Percentiles rank a stretch among this genome's conserved stretches.
These are phyloP conservation scores for Trichonephila clavata DNA, from an alignment of 1,140 invertebrate species.

Conservation along the genomic window DNA sequence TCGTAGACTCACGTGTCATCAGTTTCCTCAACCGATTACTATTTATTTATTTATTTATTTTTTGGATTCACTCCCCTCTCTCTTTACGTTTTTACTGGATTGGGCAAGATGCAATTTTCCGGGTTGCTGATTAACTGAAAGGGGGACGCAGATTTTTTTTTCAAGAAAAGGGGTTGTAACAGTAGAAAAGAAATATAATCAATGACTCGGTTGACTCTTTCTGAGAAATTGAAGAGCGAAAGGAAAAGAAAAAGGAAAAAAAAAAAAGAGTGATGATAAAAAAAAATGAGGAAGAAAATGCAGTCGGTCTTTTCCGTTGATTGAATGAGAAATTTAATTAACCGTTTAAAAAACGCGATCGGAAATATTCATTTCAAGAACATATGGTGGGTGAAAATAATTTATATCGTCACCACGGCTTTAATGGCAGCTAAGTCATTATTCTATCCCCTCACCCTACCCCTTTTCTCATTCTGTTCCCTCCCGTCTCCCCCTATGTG, in stretches of 20 bases:
- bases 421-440: constrained; percentile 15
- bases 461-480: no score
- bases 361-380: constrained; percentile 28
- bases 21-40: constrained; percentile 17
- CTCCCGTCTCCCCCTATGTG: background rate
- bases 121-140: background rate
- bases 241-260: no score
- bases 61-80: background rate
- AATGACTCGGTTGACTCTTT: background rate
- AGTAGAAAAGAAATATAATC: background rate
- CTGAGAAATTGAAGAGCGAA: background rate
- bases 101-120: constrained; percentile 7
- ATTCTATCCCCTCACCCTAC: background rate
- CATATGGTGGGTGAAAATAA: background rate
- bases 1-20: background rate
- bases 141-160: background rate
- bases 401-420: constrained; percentile 21
- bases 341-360: constrained; percentile 45
- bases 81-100: background rate
- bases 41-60: background rate
- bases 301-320: background rate
- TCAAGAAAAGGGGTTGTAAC: background rate
- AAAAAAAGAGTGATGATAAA: background rate
- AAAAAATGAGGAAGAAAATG: background rate
- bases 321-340: constrained; percentile 52